Percentiles rank a stretch among this genome's conserved stretches.
Conservation (phyloP, 2,888 invertebrate species). For the Cephus sareptanus region DNA sequence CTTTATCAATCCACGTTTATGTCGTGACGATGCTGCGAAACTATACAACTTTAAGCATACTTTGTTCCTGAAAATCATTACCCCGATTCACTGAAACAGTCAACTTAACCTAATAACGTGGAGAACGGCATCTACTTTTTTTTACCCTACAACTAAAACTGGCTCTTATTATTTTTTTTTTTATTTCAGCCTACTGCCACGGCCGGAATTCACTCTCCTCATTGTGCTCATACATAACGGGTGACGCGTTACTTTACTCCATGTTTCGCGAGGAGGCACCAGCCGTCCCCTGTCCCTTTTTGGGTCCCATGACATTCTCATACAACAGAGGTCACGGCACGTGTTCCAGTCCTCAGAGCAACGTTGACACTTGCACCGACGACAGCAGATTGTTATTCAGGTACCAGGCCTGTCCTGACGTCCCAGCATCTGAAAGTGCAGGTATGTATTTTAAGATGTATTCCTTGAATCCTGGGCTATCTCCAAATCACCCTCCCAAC, state of each 20-base stretch:
- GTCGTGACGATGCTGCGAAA: neutral
- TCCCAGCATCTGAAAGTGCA: slow-evolving; percentile 89
- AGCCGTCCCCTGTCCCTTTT: slow-evolving; percentile 89
- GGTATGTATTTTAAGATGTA: slow-evolving; percentile 69
- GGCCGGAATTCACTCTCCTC: slow-evolving; percentile 80
- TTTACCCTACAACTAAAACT: neutral
- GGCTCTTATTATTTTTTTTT: slow-evolving; percentile 17
- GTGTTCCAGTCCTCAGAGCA: slow-evolving; percentile 89
- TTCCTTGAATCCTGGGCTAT: neutral
- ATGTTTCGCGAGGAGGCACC: slow-evolving; percentile 90
- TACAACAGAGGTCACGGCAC: slow-evolving; percentile 93
- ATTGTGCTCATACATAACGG: slow-evolving; percentile 87
- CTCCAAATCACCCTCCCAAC: neutral
- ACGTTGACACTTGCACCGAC: slow-evolving; percentile 94
- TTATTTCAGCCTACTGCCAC: slow-evolving; percentile 79
- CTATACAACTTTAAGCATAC: neutral
- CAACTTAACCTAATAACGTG: neutral
- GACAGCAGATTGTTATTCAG: slow-evolving; percentile 89
- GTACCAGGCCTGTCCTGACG: slow-evolving; percentile 94
- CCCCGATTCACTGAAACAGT: neutral
- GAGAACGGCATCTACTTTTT: neutral
- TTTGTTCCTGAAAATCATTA: neutral
- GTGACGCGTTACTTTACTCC: slow-evolving; percentile 88
- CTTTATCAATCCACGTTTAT: neutral
- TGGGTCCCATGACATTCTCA: slow-evolving; percentile 91